Percentiles rank a stretch among this genome's conserved stretches.
Evolutionary conservation across 1,140 invertebrate species (phyloP).

Genomic region (Cepaea nemoralis): DNA sequence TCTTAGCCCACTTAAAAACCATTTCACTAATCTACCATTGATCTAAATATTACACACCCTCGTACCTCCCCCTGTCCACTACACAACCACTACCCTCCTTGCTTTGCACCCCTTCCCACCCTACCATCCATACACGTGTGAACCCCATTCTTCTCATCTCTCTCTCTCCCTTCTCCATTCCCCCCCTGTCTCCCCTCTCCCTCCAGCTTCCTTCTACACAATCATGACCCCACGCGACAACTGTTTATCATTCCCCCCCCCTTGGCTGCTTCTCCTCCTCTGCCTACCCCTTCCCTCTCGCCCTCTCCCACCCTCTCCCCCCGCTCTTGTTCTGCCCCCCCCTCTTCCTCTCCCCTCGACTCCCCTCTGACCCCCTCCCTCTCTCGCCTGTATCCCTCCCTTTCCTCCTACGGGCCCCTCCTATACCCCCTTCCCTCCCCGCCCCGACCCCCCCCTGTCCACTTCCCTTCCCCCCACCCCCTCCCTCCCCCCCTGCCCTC

Average conservation of each 20-base stretch:
- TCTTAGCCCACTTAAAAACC: too few relatives aligned
- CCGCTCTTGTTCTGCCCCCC: too few relatives aligned
- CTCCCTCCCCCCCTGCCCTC: not conserved
- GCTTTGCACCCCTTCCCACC: too few relatives aligned
- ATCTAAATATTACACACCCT: too few relatives aligned
- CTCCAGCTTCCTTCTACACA: not conserved
- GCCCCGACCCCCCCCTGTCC: not conserved
- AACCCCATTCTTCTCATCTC: not conserved
- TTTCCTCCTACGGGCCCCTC: not conserved
- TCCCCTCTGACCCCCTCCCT: too few relatives aligned
- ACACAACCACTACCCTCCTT: too few relatives aligned
- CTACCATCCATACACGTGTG: too few relatives aligned
- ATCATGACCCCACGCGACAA: not conserved
- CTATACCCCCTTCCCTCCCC: not conserved
- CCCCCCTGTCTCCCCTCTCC: not conserved
- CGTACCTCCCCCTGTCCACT: too few relatives aligned
- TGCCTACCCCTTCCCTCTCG: not conserved
- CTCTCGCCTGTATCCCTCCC: too few relatives aligned
- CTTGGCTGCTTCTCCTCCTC: not conserved
- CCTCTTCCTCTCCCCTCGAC: not conserved
- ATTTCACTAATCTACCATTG: too few relatives aligned
- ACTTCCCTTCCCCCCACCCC: not conserved
- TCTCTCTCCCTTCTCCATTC: not conserved
- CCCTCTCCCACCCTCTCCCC: not conserved
- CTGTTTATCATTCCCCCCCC: not conserved